Evolutionary conservation across 2,797 vertebrate genomes (phyloP), one percentile per base, ranked within the genome.

Genomic region (Enoplosus armatus): DNA sequence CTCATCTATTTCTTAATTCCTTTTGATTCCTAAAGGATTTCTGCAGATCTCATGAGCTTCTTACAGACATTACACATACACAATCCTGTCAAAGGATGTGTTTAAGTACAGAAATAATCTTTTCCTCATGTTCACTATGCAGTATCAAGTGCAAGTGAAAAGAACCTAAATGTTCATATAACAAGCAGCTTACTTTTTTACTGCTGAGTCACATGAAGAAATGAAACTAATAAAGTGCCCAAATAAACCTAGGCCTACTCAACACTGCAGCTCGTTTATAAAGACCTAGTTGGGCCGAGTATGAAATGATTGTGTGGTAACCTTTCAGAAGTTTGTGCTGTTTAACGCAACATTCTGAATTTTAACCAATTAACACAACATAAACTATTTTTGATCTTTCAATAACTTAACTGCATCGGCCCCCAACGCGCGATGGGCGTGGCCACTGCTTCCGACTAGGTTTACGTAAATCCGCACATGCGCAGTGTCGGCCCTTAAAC

Each of bases 391-490:
- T 7, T 1, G 11, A 37, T 47, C 8, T 0, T 4, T 0, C 2
- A 26, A 20, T 14, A 26, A 24, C 1, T 53, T 53, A 20, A 15
- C 11, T 14, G 15, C 5, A 9, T 1, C 26, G 2, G 0, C 2
- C 6, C 63, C 6, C 37, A 27, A 18, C 24, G 3, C 41, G 0
- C n/a, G 11, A 8, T 50, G 63, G 89, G 88, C 82, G 90, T 84
- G 77, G 54, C 47, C 0, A 63, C 12, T 0, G 3, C 35, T 7
- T 35, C 18, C 22, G 10, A 43, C 10, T 2, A 12, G 1, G n/a
- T 8, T 66, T 87, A 88, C 95, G 90, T 92, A 87, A 70, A 22
- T 14, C 1, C 16, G 82, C 92, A 91, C 94, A 94, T 95, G 94
- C 95, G 95, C 94, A 65, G 51, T 86, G 0, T 0, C 1, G 18